These are phyloP conservation scores for Vespertilio murinus DNA, from an alignment of 2,797 vertebrate genomes.

Conservation along the genomic window DNA sequence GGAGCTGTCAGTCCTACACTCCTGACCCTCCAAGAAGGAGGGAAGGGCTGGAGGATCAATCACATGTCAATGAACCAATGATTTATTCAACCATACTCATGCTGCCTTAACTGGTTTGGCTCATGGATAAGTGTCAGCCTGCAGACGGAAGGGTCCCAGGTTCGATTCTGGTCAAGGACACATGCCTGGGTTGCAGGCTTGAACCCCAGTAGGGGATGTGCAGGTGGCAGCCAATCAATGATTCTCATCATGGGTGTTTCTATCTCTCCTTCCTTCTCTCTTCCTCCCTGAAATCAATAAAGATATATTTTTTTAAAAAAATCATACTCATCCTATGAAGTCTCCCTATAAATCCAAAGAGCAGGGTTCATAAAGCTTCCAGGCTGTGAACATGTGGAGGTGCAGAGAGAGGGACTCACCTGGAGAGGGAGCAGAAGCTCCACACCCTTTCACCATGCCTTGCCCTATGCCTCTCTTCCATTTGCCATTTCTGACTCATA, in stretches of 20 bases:
- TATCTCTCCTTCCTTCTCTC: no score
- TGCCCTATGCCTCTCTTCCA: background rate
- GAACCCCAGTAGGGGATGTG: no score
- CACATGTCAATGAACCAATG: background rate
- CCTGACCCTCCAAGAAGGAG: background rate
- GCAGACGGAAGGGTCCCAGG: no score
- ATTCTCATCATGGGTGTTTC: no score
- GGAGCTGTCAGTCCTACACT: background rate
- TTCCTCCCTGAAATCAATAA: no score
- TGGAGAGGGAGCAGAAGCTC: background rate
- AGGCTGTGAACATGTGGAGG: background rate
- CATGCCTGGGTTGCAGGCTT: no score
- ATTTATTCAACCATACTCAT: background rate
- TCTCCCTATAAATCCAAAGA: background rate
- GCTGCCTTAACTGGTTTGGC: background rate
- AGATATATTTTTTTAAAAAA: no score
- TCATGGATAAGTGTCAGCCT: no score
- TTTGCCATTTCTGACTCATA: background rate
- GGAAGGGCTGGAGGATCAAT: background rate
- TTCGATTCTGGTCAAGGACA: no score
- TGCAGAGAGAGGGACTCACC: background rate
- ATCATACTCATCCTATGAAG: background rate
- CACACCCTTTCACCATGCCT: background rate
- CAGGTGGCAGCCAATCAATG: no score
- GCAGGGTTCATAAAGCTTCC: background rate